Evolutionary conservation across 2,888 invertebrate species (phyloP), one percentile per base, ranked within the genome.

Genomic region (Cryptus armator): DNA sequence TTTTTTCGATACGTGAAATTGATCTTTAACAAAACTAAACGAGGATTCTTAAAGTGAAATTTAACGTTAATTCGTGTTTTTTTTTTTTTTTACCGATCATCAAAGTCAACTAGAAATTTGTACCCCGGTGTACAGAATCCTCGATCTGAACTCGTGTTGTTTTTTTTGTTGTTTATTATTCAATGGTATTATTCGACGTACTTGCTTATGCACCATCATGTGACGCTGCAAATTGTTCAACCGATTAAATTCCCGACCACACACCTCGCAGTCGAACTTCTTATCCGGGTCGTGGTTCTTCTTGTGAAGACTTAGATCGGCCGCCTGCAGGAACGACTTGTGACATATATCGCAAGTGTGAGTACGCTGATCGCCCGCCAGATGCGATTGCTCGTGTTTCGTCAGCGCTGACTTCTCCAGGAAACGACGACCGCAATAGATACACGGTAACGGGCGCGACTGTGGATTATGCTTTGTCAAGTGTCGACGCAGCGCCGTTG

Each of bases 291-390:
- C 94, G 78, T 94, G 94, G 84, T 93, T 93, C 86, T 93, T 94
- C 87, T 92, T 93, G 86, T 95, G 95, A 59, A 94, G 89, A 87
- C 92, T 94, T 64, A 95, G 89, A 81, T 95, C 94, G 93, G 94
- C 87, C 93, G 95, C 32, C 3, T 94, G 93, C 14, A 94, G 93
- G 81, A 96, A 96, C 0, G 95, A 92, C 84, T 95, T 95, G 66
- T 94, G 94, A 88, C 96, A 96, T 74, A 95, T 90, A 1, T 93
- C 92, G 87, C 96, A 96, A 0, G 92, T 88, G 77, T 94, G 95
- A 7, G 94, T 94, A 70, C 89, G 89, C 70, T 89, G 88, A 79
- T 93, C 93, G 43, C 91, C 92, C 71, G 92, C 93, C 81, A 94
- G 91, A 86, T 94, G 94, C 4, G 93, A 94, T 59, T 94, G 91